phyloP scores from a whole-genome alignment of 2,113 vertebrate species.

The Vireo altiloquus region DNA sequence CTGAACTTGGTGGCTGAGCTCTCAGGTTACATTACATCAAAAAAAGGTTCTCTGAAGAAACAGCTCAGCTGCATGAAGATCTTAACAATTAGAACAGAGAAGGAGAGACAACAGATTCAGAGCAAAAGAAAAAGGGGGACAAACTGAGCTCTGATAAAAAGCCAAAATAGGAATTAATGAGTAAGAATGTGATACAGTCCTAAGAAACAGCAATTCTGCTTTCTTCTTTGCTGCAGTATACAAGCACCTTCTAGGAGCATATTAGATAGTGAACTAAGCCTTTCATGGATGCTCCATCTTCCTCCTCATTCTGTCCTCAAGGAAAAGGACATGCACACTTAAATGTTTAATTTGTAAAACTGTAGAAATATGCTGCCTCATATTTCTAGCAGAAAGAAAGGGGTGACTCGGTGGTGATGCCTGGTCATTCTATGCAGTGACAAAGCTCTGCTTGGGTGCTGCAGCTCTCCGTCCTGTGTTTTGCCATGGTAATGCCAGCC shows the following conservation, averaged over 20 bases:
- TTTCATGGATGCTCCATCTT: background rate
- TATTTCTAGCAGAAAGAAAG: background rate
- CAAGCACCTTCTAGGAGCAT: background rate
- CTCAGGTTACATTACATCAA: conserved; percentile 32
- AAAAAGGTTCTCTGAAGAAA: background rate
- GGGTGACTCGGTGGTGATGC: background rate
- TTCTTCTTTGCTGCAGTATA: background rate
- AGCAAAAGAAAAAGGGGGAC: background rate
- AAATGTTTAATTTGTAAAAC: background rate
- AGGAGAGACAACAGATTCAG: background rate
- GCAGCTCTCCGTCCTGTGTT: background rate
- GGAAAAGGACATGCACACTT: background rate
- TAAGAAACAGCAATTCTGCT: background rate
- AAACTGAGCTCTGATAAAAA: background rate
- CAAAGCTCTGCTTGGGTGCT: background rate
- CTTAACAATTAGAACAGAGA: background rate
- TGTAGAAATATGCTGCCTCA: background rate
- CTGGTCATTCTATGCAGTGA: background rate
- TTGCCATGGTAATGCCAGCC: background rate
- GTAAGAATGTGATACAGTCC: background rate
- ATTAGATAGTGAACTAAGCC: background rate
- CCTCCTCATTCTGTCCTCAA: background rate
- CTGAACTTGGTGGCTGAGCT: background rate
- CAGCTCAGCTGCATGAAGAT: background rate
- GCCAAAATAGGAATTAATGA: background rate